Conservation (phyloP, 1,140 invertebrate genomes). For the Dendrolimus kikuchii region DNA sequence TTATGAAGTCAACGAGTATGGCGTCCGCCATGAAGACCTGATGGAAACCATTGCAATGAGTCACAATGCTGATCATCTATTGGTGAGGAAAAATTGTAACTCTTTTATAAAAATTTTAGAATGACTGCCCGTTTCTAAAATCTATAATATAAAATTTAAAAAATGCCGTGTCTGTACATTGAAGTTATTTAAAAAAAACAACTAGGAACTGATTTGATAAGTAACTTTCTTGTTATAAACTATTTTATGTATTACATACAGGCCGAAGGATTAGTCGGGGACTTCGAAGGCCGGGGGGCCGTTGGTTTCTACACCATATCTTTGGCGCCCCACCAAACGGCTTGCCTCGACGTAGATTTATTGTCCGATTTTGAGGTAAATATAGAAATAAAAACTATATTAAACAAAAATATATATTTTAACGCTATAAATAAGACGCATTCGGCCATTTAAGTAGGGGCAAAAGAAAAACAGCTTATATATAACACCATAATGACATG, state of each 20-base stretch:
- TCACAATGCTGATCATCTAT: conserved; percentile 34
- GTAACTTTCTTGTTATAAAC: neutral
- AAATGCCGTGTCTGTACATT: no score
- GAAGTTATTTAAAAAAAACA: no score
- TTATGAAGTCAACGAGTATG: conserved; percentile 90
- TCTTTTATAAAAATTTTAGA: neutral
- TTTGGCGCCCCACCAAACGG: conserved; percentile 93
- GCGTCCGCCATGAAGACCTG: conserved; percentile 95
- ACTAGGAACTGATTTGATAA: no score
- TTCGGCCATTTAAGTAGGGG: no score
- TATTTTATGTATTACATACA: conserved; percentile 16
- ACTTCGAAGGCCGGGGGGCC: conserved; percentile 83
- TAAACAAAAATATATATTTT: no score
- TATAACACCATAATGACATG: no score
- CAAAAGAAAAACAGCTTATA: no score
- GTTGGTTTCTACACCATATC: conserved; percentile 95
- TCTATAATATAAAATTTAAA: no score
- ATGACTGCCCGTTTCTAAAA: no score
- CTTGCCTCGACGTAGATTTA: conserved; percentile 85
- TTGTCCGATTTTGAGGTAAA: conserved; percentile 86
- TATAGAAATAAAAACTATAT: neutral
- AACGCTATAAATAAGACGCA: no score
- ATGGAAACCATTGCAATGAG: conserved; percentile 75
- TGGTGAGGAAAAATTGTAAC: conserved; percentile 24
- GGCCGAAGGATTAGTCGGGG: conserved; percentile 75